Percentiles rank a stretch among this genome's conserved stretches.
Evolutionary conservation across 2,113 vertebrate species (phyloP).

Genomic region (Sula dactylatra): DNA sequence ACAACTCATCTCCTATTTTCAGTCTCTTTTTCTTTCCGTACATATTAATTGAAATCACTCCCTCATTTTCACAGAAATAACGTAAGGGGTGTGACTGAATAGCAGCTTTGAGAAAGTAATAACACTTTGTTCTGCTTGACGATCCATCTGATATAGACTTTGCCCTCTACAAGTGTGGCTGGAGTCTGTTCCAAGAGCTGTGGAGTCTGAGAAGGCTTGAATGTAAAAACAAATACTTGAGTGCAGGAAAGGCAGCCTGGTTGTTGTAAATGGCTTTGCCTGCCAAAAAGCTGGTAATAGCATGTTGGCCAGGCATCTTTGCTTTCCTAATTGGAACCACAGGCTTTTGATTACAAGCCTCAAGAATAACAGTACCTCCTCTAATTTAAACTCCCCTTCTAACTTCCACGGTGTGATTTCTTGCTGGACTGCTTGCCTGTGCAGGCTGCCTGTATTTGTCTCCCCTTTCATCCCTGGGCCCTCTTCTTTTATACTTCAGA

Average conservation of each 20-base stretch:
- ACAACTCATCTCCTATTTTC: background rate
- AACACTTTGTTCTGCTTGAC: constrained; percentile 43
- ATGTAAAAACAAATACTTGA: constrained; percentile 72
- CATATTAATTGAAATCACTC: background rate
- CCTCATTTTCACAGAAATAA: constrained; percentile 32
- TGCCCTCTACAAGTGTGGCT: constrained; percentile 52
- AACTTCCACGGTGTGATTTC: background rate
- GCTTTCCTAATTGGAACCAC: constrained; percentile 69
- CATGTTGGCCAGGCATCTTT: constrained; percentile 58
- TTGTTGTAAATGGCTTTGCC: constrained; percentile 62
- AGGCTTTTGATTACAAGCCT: constrained; percentile 44
- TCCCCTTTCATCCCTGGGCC: background rate
- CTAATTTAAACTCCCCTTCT: constrained; percentile 3
- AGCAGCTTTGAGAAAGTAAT: constrained; percentile 33
- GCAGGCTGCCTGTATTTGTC: background rate
- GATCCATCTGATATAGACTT: constrained; percentile 51
- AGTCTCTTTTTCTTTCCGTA: background rate
- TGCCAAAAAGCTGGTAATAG: constrained; percentile 67
- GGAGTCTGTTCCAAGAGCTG: constrained; percentile 45
- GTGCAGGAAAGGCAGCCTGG: constrained; percentile 53
- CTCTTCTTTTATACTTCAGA: background rate
- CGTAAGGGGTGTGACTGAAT: constrained; percentile 5
- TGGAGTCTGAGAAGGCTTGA: constrained; percentile 65
- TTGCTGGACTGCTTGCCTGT: background rate
- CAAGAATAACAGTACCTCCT: constrained; percentile 23